These are phyloP conservation scores for Pseudochromis fuscus DNA, from an alignment of 2,797 vertebrate genomes.

Conservation along the genomic window DNA sequence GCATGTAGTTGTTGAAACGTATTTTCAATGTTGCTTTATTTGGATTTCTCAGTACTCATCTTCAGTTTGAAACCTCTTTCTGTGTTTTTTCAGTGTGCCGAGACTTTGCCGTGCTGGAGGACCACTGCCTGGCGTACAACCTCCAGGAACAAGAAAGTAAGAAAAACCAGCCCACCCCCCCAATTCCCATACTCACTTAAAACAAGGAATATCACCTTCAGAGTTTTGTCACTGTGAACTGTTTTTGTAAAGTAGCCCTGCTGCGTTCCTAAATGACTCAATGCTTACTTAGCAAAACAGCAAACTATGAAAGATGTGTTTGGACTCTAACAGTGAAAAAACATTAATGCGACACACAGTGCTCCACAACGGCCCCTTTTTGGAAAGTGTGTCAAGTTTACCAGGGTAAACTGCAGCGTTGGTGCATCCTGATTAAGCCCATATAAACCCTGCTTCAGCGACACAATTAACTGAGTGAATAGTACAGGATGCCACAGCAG, in stretches of 20 bases:
- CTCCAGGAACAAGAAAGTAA: conserved; percentile 99
- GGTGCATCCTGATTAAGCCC: conserved; percentile 35
- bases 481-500: conserved; percentile 42
- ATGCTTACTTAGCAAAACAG: conserved; percentile 37
- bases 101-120: conserved; percentile 96
- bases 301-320: conserved; percentile 17
- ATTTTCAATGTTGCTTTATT: background rate
- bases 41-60: background rate
- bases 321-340: background rate
- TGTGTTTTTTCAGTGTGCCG: conserved; percentile 88
- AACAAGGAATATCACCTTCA: background rate
- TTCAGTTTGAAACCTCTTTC: background rate
- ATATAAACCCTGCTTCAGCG: conserved; percentile 40
- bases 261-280: too few species aligned
- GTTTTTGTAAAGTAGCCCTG: too few species aligned
- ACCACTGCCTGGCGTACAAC: conserved; percentile 96
- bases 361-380: background rate
- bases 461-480: conserved; percentile 27
- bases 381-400: conserved; percentile 14
- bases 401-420: conserved; percentile 38
- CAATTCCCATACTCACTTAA: background rate
- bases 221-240: too few species aligned
- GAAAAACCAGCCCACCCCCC: conserved; percentile 48
- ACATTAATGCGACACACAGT: background rate
- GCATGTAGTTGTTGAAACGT: background rate